Conservation (phyloP, 2,888 invertebrate species). For the Ommatoiulus sabulosus region DNA sequence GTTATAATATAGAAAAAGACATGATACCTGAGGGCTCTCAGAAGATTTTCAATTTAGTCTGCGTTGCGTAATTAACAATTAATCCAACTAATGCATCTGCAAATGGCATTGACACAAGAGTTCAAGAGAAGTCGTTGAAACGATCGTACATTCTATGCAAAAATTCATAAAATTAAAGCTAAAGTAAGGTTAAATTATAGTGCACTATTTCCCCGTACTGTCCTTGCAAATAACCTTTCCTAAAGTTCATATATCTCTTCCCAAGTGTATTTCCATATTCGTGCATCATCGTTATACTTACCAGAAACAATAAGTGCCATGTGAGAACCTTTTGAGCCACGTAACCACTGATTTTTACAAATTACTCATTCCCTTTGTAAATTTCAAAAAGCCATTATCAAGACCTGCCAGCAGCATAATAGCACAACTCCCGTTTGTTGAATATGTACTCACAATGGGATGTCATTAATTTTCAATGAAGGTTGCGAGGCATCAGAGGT, state of each 20-base stretch:
- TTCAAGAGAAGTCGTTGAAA: background rate
- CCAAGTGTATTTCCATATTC: too few relatives aligned
- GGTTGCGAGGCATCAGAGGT: background rate
- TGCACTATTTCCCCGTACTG: background rate
- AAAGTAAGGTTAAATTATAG: background rate
- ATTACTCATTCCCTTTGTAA: slow-evolving; percentile 3
- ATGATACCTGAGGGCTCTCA: background rate
- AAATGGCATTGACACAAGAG: background rate
- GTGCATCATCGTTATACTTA: background rate
- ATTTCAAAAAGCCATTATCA: background rate
- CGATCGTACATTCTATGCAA: background rate
- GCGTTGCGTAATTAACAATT: background rate
- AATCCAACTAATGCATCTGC: background rate
- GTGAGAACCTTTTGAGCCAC: background rate
- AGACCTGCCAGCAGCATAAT: slow-evolving; percentile 1
- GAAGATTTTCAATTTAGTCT: background rate
- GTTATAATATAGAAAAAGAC: background rate
- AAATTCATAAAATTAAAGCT: background rate
- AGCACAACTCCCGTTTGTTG: background rate
- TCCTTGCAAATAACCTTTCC: too few relatives aligned
- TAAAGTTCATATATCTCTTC: too few relatives aligned
- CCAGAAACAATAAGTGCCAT: background rate
- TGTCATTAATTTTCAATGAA: background rate
- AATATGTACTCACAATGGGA: background rate
- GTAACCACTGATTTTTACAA: background rate